A percentile compares a stretch with the other conserved stretches of the same genome.
Evolutionary conservation across 2,797 vertebrate genomes (phyloP).

Genomic region (Threskiornis aethiopicus): DNA sequence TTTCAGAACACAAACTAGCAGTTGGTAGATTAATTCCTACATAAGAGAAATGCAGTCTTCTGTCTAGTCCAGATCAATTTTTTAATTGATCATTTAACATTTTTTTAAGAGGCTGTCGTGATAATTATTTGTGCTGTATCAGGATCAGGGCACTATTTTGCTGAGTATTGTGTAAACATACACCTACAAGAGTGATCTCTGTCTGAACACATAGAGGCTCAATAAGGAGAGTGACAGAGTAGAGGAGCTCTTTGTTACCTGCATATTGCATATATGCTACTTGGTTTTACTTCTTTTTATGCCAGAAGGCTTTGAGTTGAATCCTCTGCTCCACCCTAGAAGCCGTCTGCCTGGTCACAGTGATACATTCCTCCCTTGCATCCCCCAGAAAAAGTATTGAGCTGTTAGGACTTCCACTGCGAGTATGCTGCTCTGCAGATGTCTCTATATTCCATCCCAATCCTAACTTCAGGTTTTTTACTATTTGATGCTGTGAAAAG

Average conservation of each 20-base stretch:
- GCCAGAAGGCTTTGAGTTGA: background rate
- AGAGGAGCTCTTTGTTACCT: background rate
- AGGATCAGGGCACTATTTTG: background rate
- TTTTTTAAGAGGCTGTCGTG: background rate
- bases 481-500: background rate
- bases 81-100: background rate
- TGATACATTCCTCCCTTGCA: background rate
- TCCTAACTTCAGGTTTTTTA: background rate
- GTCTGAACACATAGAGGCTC: background rate
- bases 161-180: background rate
- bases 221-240: background rate
- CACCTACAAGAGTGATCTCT: background rate
- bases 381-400: background rate
- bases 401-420: background rate
- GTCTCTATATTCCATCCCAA: background rate
- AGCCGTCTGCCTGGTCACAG: background rate
- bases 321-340: background rate
- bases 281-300: background rate
- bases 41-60: background rate
- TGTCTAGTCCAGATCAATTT: background rate
- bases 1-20: background rate
- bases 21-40: background rate
- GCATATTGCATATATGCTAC: background rate
- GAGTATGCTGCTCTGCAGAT: background rate
- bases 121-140: background rate